A percentile compares a stretch with the other conserved stretches of the same genome.
Evolutionary conservation across 1,140 invertebrate species (phyloP).

Genomic region (Drosophila leontia): DNA sequence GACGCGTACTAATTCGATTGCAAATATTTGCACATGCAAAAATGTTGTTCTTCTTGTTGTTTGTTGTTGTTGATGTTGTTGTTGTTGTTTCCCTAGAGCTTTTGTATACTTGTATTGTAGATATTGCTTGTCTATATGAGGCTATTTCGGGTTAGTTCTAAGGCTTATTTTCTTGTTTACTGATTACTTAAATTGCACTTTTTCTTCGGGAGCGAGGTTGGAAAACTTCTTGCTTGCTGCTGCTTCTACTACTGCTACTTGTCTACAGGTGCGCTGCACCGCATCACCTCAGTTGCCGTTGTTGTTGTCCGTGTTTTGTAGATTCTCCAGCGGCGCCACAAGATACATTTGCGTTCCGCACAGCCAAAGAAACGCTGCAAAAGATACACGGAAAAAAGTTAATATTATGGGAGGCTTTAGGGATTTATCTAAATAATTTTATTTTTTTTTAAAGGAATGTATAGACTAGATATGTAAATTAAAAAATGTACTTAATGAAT

Average conservation of each 20-base stretch:
- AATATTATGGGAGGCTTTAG: neutral
- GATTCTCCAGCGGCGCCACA: slow-evolving; percentile 76
- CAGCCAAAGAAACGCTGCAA: slow-evolving; percentile 77
- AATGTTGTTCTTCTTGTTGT: slow-evolving; percentile 18
- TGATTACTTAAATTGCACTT: slow-evolving; percentile 55
- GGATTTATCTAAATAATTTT: neutral
- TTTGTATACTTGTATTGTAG: slow-evolving; percentile 14
- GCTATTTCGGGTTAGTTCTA: slow-evolving; percentile 56
- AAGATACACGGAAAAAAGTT: slow-evolving; percentile 12
- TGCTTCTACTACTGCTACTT: slow-evolving; percentile 4
- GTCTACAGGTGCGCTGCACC: slow-evolving; percentile 22
- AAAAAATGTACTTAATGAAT: neutral
- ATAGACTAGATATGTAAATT: too few relatives aligned
- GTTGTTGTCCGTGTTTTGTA: slow-evolving; percentile 47
- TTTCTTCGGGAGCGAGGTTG: slow-evolving; percentile 51
- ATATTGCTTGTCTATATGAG: slow-evolving; percentile 58
- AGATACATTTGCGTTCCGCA: slow-evolving; percentile 79
- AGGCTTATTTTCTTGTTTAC: slow-evolving; percentile 59
- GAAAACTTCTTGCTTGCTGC: slow-evolving; percentile 21
- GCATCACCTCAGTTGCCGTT: slow-evolving; percentile 32
- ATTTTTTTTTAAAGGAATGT: neutral
- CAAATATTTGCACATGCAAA: slow-evolving; percentile 64
- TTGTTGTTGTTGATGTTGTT: neutral
- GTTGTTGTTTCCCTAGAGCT: neutral
- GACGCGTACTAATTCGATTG: slow-evolving; percentile 69